Evolutionary conservation across 1,140 invertebrate genomes (phyloP).

Genomic region (Eupeodes corollae): DNA sequence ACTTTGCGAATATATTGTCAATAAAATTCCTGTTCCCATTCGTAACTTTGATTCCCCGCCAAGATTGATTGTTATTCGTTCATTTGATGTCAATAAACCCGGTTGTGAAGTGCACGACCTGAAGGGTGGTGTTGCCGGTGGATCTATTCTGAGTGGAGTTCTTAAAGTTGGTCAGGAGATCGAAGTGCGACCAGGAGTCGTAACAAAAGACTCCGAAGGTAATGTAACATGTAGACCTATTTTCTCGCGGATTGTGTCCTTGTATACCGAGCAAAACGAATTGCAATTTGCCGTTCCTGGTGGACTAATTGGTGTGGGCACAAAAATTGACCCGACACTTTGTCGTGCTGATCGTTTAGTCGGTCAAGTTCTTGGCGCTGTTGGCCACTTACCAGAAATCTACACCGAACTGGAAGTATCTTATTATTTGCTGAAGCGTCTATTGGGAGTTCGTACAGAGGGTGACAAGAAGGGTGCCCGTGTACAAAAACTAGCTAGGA

Average conservation of each 20-base stretch:
- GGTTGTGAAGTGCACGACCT: slow-evolving; percentile 97
- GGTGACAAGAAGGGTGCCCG: slow-evolving; percentile 98
- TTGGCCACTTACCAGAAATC: slow-evolving; percentile 91
- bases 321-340: slow-evolving; percentile 96
- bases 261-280: slow-evolving; percentile 98
- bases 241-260: slow-evolving; percentile 92
- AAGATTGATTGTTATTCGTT: slow-evolving; percentile 96
- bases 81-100: slow-evolving; percentile 99
- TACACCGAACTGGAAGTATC: slow-evolving; percentile 98
- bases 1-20: slow-evolving; percentile 93
- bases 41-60: slow-evolving; percentile 92
- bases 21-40: slow-evolving; percentile 94
- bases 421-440: slow-evolving; percentile 88
- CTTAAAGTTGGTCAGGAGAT: slow-evolving; percentile 70
- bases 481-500: slow-evolving; percentile 80
- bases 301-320: slow-evolving; percentile 96
- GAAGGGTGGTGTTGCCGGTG: slow-evolving; percentile 97
- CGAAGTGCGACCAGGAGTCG: slow-evolving; percentile 81
- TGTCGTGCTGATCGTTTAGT: slow-evolving; percentile 97
- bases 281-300: slow-evolving; percentile 97
- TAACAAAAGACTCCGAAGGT: slow-evolving; percentile 92
- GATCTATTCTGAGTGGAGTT: slow-evolving; percentile 92
- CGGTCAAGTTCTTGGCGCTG: slow-evolving; percentile 95
- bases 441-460: slow-evolving; percentile 95
- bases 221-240: slow-evolving; percentile 93